Conservation (phyloP, 2,888 invertebrate genomes). For the Helleia helle region DNA sequence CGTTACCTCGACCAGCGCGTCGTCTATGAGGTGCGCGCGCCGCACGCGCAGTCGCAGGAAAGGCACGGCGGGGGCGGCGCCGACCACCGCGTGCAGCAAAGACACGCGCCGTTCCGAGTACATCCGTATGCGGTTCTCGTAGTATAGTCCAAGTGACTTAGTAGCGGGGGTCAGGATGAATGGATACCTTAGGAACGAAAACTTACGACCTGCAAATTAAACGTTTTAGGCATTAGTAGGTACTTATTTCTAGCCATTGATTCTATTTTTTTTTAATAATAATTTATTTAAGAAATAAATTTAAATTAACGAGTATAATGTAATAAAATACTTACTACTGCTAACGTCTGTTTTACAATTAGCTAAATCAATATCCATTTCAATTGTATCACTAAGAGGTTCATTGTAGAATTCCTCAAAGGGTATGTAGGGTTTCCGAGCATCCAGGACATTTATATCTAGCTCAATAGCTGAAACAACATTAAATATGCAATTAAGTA, state of each 20-base stretch:
- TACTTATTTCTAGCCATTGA: no score
- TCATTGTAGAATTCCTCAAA: conserved; percentile 96
- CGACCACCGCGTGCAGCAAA: conserved; percentile 86
- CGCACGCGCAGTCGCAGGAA: conserved; percentile 88
- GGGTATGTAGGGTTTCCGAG: conserved; percentile 86
- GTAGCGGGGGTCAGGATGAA: conserved; percentile 94
- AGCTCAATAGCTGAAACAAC: conserved; percentile 80
- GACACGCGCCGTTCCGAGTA: conserved; percentile 92
- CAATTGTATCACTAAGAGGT: conserved; percentile 91
- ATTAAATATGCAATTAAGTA: no score
- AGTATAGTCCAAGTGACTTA: conserved; percentile 92
- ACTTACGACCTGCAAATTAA: conserved; percentile 74
- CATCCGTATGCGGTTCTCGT: conserved; percentile 96
- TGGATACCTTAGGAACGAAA: conserved; percentile 92
- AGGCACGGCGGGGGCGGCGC: conserved; percentile 86
- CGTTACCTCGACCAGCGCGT: conserved; percentile 86
- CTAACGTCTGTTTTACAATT: conserved; percentile 84
- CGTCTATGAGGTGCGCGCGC: conserved; percentile 90
- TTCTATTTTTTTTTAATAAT: no score
- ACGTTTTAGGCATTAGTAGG: no score
- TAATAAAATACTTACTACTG: conserved; percentile 41
- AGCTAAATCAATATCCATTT: conserved; percentile 95
- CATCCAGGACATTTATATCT: conserved; percentile 84
- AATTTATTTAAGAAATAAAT: no score
- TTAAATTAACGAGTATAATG: background rate